A percentile compares a stretch with the other conserved stretches of the same genome.
These are phyloP conservation scores for Zygogramma bicolorata DNA, from an alignment of 2,888 invertebrate genomes.

Conservation along the genomic window DNA sequence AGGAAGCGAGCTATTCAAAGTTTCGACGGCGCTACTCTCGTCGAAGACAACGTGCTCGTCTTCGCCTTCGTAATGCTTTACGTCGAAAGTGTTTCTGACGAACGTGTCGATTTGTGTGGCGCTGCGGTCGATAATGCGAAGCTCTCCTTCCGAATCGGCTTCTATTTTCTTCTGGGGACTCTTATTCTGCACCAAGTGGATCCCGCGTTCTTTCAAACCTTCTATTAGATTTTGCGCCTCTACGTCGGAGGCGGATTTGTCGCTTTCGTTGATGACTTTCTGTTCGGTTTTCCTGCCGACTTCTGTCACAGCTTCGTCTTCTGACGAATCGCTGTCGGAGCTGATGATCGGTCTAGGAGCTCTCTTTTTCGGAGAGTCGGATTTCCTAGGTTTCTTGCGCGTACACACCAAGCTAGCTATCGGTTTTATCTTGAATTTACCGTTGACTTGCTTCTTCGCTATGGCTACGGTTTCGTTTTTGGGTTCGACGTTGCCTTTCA, in stretches of 20 bases:
- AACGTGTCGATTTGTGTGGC: slow-evolving; percentile 22
- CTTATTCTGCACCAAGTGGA: slow-evolving; percentile 60
- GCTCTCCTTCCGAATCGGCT: slow-evolving; percentile 2
- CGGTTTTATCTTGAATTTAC: slow-evolving; percentile 44
- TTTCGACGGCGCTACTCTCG: neutral
- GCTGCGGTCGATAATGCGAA: slow-evolving; percentile 6
- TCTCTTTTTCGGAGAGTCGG: slow-evolving; percentile 32
- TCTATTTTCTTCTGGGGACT: slow-evolving; percentile 44
- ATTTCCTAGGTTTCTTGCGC: slow-evolving; percentile 31
- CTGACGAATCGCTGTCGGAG: slow-evolving; percentile 27
- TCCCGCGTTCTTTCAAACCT: slow-evolving; percentile 61
- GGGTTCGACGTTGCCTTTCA: slow-evolving; percentile 41
- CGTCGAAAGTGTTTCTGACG: slow-evolving; percentile 33
- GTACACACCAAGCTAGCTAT: slow-evolving; percentile 28
- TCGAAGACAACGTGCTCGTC: slow-evolving; percentile 18
- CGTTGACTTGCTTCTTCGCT: slow-evolving; percentile 12
- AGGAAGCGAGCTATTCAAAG: neutral
- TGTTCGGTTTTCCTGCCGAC: neutral
- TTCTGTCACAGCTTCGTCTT: slow-evolving; percentile 7
- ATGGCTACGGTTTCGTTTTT: neutral
- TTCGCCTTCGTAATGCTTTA: slow-evolving; percentile 11
- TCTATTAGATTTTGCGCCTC: slow-evolving; percentile 58
- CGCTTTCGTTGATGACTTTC: neutral
- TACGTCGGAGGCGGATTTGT: slow-evolving; percentile 44
- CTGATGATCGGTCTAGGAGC: slow-evolving; percentile 4